Conservation (phyloP, 2,888 invertebrate genomes). For the Criorhina ranunculi region DNA sequence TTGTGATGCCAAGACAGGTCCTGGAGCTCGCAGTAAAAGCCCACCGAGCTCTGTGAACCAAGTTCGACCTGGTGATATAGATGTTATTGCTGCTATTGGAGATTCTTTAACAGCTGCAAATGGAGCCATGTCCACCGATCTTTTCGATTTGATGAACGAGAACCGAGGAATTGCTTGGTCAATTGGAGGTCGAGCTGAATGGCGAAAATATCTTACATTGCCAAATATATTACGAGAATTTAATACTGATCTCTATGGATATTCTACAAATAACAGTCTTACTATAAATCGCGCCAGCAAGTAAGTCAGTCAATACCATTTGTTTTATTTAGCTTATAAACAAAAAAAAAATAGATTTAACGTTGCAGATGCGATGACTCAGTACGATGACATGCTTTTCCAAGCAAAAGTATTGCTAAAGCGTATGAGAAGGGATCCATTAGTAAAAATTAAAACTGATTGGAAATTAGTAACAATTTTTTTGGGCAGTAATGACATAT, state of each 20-base stretch:
- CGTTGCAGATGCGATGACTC: conserved; percentile 83
- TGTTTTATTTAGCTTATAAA: background rate
- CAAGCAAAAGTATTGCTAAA: conserved; percentile 80
- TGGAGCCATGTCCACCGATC: conserved; percentile 85
- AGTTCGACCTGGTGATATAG: conserved; percentile 86
- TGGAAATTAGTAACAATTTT: conserved; percentile 88
- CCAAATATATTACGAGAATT: conserved; percentile 87
- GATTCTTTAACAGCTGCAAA: conserved; percentile 87
- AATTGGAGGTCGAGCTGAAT: conserved; percentile 85
- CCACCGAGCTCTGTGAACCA: conserved; percentile 86
- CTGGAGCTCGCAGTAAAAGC: conserved; percentile 79
- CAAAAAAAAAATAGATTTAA: conserved; percentile 71
- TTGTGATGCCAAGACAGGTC: conserved; percentile 80
- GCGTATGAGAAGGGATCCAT: conserved; percentile 79
- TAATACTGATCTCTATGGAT: conserved; percentile 88
- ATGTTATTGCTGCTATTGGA: conserved; percentile 86
- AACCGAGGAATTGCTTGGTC: conserved; percentile 85
- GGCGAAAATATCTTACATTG: conserved; percentile 85
- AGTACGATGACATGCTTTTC: conserved; percentile 81
- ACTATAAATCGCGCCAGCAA: conserved; percentile 79
- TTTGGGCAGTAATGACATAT: conserved; percentile 87
- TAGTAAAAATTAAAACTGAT: conserved; percentile 85
- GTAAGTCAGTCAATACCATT: conserved; percentile 18
- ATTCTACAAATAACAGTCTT: conserved; percentile 79
- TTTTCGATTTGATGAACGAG: conserved; percentile 85